Evolutionary conservation across 2,888 invertebrate genomes (phyloP), one percentile per base, ranked within the genome.

Genomic region (Chrysomela aeneicollis): DNA sequence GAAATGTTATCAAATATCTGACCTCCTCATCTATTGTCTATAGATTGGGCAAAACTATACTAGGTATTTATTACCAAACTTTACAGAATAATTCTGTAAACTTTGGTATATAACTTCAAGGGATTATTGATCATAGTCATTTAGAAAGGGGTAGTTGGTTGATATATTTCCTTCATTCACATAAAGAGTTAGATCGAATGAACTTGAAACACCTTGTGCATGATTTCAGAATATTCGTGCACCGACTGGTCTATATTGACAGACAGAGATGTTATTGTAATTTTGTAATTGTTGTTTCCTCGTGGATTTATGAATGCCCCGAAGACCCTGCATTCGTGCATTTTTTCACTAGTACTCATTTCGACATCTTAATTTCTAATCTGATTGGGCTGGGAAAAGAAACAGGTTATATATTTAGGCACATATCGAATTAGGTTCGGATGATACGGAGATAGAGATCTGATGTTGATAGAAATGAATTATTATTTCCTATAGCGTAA

Each of bases 281-380:
- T 42, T 42, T 42, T 15, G 10, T 42, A 42, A 42, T 42, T 42
- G 42, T 42, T 42, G 12, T 42, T 15, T 42, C 15, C 15, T 8
- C 12, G 15, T 15, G 42, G 42, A 42, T 42, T 42, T 42, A 42
- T 42, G 42, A 42, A 42, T 42, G 42, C 42, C 42, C 42, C 15
- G 42, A 15, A 15, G 42, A 15, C 6, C 49, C 22, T 49, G 55
- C 42, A 55, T 10, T 21, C 22, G 22, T 21, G 9, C 12, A 22
- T 19, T 42, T 55, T 55, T 55, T 42, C 42, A 37, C 37, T 42
- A 22, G 42, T n/a, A 22, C 15, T 15, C 12, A 22, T 55, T 55
- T 55, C 55, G 42, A 55, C 55, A 55, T 55, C 55, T 42, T 17
- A 22, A 55, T 42, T 55, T 42, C 42, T 42, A 42, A 42, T 15